Conservation (phyloP, 2,888 invertebrate genomes). For the Monochamus alternatus region DNA sequence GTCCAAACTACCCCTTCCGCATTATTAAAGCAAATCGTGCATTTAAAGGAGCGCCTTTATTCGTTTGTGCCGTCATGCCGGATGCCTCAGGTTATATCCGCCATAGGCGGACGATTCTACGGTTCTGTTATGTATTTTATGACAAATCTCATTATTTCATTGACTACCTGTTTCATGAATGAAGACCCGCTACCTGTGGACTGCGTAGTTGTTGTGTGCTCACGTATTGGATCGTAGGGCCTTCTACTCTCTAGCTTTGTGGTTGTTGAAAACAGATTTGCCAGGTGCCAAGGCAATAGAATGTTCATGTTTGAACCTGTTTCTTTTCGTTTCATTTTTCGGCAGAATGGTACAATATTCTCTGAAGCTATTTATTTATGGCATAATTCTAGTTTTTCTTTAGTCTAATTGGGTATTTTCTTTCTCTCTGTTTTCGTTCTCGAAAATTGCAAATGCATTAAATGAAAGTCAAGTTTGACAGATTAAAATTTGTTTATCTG, state of each 20-base stretch:
- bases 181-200: slow-evolving; percentile 35
- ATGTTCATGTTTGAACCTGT: not conserved
- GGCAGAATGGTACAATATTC: not conserved
- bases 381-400: no score
- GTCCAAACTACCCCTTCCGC: slow-evolving; percentile 8
- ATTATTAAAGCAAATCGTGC: slow-evolving; percentile 7
- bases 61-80: slow-evolving; percentile 48
- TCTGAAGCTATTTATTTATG: no score
- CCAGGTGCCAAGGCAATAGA: not conserved
- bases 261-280: not conserved
- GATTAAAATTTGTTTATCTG: no score
- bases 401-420: no score
- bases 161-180: slow-evolving; percentile 47
- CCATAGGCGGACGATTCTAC: slow-evolving; percentile 29
- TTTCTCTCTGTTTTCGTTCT: no score
- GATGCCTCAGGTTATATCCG: slow-evolving; percentile 49
- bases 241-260: not conserved
- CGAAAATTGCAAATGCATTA: no score
- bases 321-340: not conserved
- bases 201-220: not conserved
- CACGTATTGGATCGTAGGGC: not conserved
- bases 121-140: slow-evolving; percentile 39
- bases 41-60: slow-evolving; percentile 37
- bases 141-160: slow-evolving; percentile 50
- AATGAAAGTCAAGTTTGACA: no score